A percentile compares a stretch with the other conserved stretches of the same genome.
Conservation (phyloP, 2,888 invertebrate genomes). For the Chrysina gloriosa region DNA sequence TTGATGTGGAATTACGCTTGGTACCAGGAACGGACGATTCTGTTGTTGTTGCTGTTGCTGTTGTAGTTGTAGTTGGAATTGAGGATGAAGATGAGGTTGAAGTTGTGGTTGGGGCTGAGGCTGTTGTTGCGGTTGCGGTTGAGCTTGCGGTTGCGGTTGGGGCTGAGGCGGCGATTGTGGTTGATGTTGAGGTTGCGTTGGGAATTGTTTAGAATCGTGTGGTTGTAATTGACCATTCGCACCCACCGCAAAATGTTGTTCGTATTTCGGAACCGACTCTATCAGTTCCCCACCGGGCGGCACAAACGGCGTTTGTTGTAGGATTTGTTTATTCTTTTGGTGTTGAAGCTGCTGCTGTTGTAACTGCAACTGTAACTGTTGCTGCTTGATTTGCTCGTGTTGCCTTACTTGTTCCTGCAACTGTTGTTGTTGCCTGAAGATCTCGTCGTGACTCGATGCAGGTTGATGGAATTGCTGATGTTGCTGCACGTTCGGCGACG, state of each 20-base stretch:
- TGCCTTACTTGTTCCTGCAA: constrained; percentile 52
- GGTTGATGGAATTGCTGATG: constrained; percentile 55
- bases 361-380: constrained; percentile 55
- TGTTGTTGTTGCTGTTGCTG: constrained; percentile 45
- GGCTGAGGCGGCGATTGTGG: constrained; percentile 45
- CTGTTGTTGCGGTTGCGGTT: constrained; percentile 42
- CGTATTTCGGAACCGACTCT: constrained; percentile 81
- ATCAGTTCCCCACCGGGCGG: constrained; percentile 79
- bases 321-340: constrained; percentile 53
- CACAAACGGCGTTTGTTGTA: constrained; percentile 55
- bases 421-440: constrained; percentile 62
- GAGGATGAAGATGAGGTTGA: no score
- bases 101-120: constrained; percentile 46
- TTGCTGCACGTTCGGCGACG: constrained; percentile 31
- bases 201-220: constrained; percentile 24
- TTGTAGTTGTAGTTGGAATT: no score
- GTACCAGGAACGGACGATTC: constrained; percentile 43
- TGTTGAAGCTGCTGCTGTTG: constrained; percentile 49
- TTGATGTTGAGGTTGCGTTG: background rate
- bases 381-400: constrained; percentile 53
- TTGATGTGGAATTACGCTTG: constrained; percentile 55
- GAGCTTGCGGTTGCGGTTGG: constrained; percentile 40
- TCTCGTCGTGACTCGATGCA: constrained; percentile 2
- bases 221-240: constrained; percentile 46
- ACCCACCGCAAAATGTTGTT: constrained; percentile 79